Percentiles rank a stretch among this genome's conserved stretches.
Conservation (phyloP, 2,888 invertebrate genomes). For the Sicus ferrugineus region DNA sequence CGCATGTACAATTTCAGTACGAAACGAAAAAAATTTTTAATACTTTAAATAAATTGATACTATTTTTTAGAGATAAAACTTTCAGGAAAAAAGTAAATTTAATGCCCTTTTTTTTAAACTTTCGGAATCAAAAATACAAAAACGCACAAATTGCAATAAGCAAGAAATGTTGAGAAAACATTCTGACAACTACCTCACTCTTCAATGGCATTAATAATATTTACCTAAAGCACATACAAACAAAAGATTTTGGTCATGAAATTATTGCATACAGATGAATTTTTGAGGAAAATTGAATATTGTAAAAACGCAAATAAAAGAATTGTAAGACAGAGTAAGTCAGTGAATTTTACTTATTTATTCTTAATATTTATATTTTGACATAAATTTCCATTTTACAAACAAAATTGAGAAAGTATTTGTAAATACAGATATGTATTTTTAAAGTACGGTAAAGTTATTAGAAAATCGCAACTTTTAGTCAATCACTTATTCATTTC, state of each 20-base stretch:
- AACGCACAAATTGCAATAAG: constrained; percentile 12
- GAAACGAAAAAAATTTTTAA: no score
- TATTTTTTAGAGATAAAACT: no score
- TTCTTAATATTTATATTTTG: not conserved
- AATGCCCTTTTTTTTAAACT: not conserved
- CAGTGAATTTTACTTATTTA: not conserved
- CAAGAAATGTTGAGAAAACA: not conserved
- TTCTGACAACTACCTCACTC: constrained; percentile 22
- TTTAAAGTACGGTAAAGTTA: not conserved
- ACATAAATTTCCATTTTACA: not conserved
- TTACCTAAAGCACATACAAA: not conserved
- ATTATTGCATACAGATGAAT: no score
- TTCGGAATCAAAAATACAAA: not conserved
- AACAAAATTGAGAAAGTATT: constrained; percentile 4
- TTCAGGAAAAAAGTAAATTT: no score
- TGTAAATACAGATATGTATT: constrained; percentile 16
- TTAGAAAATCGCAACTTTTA: constrained; percentile 1
- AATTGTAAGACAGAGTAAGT: not conserved
- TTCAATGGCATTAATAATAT: constrained; percentile 21
- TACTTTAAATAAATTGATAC: no score
- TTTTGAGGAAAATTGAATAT: no score
- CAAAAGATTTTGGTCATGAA: not conserved
- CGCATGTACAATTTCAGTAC: no score
- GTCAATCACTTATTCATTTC: constrained; percentile 14
- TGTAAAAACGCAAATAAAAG: not conserved